Conservation (phyloP, 2,888 invertebrate genomes). For the Amblyjoppa proteus region DNA sequence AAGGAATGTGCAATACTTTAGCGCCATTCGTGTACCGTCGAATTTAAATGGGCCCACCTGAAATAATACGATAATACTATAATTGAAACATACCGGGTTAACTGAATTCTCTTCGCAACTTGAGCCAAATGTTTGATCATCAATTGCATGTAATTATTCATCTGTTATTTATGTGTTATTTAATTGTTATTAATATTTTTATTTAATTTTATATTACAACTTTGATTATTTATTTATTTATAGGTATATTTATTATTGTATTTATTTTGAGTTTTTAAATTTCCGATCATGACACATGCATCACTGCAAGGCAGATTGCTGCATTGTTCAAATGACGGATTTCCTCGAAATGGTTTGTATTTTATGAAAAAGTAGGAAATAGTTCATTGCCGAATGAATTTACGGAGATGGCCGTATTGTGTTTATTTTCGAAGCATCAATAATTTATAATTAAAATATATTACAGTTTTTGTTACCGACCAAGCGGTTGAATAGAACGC, state of each 20-base stretch:
- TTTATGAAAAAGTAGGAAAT: too few species aligned
- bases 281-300: too few species aligned
- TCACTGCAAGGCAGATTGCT: too few species aligned
- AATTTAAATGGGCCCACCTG: conserved; percentile 43
- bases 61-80: not conserved
- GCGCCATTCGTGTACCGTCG: not conserved
- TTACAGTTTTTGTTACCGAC: too few species aligned
- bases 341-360: too few species aligned
- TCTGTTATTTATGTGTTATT: not conserved
- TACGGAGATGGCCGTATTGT: too few species aligned
- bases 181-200: not conserved
- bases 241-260: not conserved
- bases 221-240: not conserved
- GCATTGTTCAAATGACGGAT: too few species aligned
- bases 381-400: too few species aligned
- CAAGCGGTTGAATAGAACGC: too few species aligned
- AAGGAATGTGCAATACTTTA: conserved; percentile 20
- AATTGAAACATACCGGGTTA: not conserved
- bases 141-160: not conserved
- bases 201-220: not conserved
- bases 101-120: not conserved
- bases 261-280: not conserved
- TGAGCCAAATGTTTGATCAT: not conserved
- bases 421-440: too few species aligned
- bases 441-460: too few species aligned